Evolutionary conservation across 2,888 invertebrate genomes (phyloP).

Genomic region (Philaethria dido): DNA sequence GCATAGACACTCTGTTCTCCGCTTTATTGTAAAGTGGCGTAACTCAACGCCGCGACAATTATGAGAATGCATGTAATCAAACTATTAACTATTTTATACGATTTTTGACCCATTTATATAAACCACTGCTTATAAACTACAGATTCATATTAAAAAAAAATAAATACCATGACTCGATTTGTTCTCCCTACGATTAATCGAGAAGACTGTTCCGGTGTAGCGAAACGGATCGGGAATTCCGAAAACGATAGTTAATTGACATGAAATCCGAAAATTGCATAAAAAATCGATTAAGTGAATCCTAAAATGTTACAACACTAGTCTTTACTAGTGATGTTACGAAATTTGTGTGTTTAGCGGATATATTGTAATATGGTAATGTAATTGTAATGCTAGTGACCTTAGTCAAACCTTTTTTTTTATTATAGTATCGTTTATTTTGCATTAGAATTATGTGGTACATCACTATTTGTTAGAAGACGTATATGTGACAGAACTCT

Average conservation of each 20-base stretch:
- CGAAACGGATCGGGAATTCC: slow-evolving; percentile 22
- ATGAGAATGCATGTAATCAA: not conserved
- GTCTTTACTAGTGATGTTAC: not conserved
- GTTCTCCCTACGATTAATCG: slow-evolving; percentile 21
- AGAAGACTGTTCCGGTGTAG: slow-evolving; percentile 24
- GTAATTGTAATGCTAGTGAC: not conserved
- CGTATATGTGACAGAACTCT: not conserved
- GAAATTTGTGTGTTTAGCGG: slow-evolving; percentile 9
- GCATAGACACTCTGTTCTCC: too few relatives aligned
- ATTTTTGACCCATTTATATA: not conserved
- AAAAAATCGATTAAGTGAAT: slow-evolving; percentile 26
- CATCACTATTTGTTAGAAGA: not conserved
- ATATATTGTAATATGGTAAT: slow-evolving; percentile 24
- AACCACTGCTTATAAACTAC: not conserved
- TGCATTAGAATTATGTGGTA: not conserved
- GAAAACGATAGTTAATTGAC: slow-evolving; percentile 12
- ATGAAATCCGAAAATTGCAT: slow-evolving; percentile 23
- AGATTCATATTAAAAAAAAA: not conserved
- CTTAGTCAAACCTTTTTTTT: not conserved
- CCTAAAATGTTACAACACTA: slow-evolving; percentile 21
- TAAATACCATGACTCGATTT: not conserved
- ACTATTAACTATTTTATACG: not conserved
- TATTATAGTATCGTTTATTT: not conserved
- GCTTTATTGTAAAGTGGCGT: too few relatives aligned
- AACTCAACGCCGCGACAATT: too few relatives aligned